Evolutionary conservation across 2,113 vertebrate genomes (phyloP).

Genomic region (Campylorhamphus procurvoides): DNA sequence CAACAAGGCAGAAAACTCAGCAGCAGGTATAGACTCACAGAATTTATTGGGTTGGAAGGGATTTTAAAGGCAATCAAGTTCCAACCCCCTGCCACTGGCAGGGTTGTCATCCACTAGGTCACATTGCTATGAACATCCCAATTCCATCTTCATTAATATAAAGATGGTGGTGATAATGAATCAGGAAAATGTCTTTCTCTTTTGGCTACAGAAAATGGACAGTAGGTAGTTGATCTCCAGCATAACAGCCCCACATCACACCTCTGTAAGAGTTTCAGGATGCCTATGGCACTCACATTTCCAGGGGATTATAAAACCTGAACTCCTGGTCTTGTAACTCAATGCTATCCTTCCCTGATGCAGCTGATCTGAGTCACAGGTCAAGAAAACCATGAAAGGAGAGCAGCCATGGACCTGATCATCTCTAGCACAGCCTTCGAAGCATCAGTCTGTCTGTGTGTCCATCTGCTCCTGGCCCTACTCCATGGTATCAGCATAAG

Average conservation of each 20-base stretch:
- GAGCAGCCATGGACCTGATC: neutral
- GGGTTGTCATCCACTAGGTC: neutral
- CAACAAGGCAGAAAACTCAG: neutral
- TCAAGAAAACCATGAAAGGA: neutral
- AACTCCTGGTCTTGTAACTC: neutral
- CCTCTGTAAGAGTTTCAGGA: neutral
- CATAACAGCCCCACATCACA: neutral
- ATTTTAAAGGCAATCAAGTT: too few species aligned
- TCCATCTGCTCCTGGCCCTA: neutral
- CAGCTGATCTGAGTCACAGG: neutral
- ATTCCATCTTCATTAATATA: neutral
- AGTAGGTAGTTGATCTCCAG: too few species aligned
- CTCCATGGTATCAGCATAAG: fast-evolving
- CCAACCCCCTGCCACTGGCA: neutral
- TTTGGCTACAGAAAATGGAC: neutral
- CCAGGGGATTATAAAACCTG: neutral
- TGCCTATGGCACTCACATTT: fast-evolving
- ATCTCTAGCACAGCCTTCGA: neutral
- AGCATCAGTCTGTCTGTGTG: neutral
- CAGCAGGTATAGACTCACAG: neutral
- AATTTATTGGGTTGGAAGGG: neutral
- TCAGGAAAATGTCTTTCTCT: neutral
- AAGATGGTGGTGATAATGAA: neutral
- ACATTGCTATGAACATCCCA: neutral
- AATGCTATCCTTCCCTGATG: neutral